Base-by-base conservation (phyloP, 2,113 vertebrate genomes). In the Sterrhoptilus dennistouni region DNA sequence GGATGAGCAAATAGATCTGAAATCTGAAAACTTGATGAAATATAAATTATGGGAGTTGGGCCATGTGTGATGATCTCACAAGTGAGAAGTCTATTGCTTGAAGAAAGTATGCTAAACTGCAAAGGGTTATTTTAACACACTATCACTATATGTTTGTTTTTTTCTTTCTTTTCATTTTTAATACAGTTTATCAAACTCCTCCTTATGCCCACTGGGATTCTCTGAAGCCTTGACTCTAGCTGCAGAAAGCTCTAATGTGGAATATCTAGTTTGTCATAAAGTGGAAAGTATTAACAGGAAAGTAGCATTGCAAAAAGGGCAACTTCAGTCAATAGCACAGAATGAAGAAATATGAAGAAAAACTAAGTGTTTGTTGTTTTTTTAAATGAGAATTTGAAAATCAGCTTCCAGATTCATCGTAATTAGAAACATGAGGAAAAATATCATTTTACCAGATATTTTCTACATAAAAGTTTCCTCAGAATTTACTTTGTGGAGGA, bases 1-100 rank as follows among this genome's bases (percentile, higher is more conserved):
- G 44, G 90, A 81, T 42, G 93, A 71, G 80, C 17, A 66, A 88
- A 61, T 80, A 87, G 75, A 61, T 65, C 35, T 87, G 61, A 83
- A 94, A 94, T 83, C 49, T 94, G 57, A 93, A 95, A 93, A 87
- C 35, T 45, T 4, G 12, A 80, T 72, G 78, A 95, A 91, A 93
- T 91, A 87, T 82, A 82, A 89, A 87, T 87, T 87, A 69, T 53
- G 56, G 53, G 75, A 86, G 56, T 60, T 17, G 38, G 57, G 53
- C 49, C 56, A 72, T 0, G 0, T 89, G 53, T 65, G 77, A 95
- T 91, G 53, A 89, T 75, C 56, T 94, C 89, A 94, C 29, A 66
- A 33, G 52, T 84, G 77, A 83, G 93, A 90, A 91, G 45, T 72
- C 28, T 17, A 36, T 47, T 33, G 56, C 40, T 75, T 89, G 63